Evolutionary conservation across 2,113 vertebrate species (phyloP).

Genomic region (Henicopernis longicauda): DNA sequence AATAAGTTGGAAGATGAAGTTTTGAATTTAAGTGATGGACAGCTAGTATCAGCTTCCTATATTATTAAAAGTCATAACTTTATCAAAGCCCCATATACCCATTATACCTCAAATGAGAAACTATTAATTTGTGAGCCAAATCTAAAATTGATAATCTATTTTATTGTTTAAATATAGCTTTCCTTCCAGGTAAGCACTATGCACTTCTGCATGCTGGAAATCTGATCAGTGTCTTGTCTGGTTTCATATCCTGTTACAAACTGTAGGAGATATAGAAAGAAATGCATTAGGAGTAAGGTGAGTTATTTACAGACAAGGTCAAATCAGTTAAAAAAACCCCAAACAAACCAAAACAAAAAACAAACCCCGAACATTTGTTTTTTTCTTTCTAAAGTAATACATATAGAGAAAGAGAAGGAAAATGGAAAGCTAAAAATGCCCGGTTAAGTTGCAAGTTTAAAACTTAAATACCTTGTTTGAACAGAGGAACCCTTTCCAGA

Average conservation of each 20-base stretch:
- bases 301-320: not conserved
- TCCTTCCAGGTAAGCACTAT: not conserved
- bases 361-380: rapidly evolving
- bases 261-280: not conserved
- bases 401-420: not conserved
- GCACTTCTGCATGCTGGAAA: not conserved
- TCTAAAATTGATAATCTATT: not conserved
- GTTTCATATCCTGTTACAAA: not conserved
- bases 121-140: not conserved
- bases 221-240: not conserved
- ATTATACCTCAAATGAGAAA: not conserved
- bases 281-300: not conserved
- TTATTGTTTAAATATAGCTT: not conserved
- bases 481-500: not conserved
- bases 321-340: not conserved
- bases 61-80: not conserved
- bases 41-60: not conserved
- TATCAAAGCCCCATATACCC: not conserved
- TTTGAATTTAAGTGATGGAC: not conserved
- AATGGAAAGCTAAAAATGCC: not conserved
- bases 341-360: too few relatives aligned
- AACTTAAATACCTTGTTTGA: not conserved
- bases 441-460: not conserved
- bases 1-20: not conserved
- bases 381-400: not conserved